A percentile compares a stretch with the other conserved stretches of the same genome.
Evolutionary conservation across 2,113 vertebrate species (phyloP).

Genomic region (Malurus melanocephalus): DNA sequence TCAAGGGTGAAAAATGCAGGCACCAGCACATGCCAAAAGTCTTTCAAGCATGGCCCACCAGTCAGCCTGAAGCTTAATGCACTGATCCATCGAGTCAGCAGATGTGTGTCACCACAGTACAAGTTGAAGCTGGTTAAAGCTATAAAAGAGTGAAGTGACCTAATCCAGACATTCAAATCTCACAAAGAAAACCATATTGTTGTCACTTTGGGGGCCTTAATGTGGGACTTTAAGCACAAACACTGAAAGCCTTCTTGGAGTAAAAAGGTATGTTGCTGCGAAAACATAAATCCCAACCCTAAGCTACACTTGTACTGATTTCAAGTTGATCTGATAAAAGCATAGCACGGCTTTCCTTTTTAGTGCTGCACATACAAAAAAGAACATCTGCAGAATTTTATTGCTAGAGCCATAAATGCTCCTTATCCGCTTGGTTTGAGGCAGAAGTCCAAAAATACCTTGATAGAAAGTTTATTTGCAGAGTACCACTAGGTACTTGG

Average conservation of each 20-base stretch:
- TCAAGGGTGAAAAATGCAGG: conserved; percentile 96
- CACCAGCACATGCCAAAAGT: conserved; percentile 92
- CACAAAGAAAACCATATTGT: conserved; percentile 63
- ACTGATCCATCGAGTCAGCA: conserved; percentile 85
- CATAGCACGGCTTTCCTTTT: conserved; percentile 54
- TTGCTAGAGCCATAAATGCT: conserved; percentile 56
- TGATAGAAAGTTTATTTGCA: conserved; percentile 67
- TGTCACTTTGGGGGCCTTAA: conserved; percentile 62
- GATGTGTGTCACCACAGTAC: conserved; percentile 90
- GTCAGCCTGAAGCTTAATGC: conserved; percentile 85
- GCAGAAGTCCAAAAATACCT: conserved; percentile 70
- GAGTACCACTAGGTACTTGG: conserved; percentile 71
- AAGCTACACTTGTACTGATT: conserved; percentile 29
- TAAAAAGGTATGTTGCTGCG: background rate
- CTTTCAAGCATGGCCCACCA: conserved; percentile 94
- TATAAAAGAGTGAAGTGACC: conserved; percentile 84
- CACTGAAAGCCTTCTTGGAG: conserved; percentile 28
- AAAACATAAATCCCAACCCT: conserved; percentile 32
- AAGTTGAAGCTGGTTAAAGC: conserved; percentile 90
- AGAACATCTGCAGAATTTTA: conserved; percentile 62
- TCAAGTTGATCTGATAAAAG: conserved; percentile 49
- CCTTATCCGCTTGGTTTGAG: conserved; percentile 64
- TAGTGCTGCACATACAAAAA: conserved; percentile 13
- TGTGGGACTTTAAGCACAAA: conserved; percentile 54
- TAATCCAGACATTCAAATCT: conserved; percentile 78